Evolutionary conservation across 1,140 invertebrate genomes (phyloP), one percentile per base, ranked within the genome.

Genomic region (Coenobita brevimanus): DNA sequence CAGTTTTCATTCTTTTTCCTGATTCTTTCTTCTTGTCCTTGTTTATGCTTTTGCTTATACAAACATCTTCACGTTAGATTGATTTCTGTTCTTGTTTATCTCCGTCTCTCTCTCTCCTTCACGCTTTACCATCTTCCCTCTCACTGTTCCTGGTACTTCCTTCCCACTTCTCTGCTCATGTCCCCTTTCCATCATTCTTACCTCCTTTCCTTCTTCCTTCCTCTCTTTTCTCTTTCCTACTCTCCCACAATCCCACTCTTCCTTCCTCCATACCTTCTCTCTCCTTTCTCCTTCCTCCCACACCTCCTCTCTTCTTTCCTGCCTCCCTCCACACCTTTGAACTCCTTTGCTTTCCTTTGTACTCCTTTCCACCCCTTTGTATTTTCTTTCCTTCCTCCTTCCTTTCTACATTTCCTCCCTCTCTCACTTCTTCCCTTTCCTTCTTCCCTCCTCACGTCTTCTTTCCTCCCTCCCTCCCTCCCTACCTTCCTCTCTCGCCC

Each of bases 391-490:
- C 24, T 24, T 24, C 30, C 24, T 24, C 24, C 30, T 10, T 67
- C 30, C 10, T 24, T 33, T 24, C 24, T 24, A 10, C 30, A 10
- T 24, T 33, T 24, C 8, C 62, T n/a, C 64, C 64, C 24, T 10
- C 24, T 24, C 24, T 24, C 24, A 10, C 24, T 24, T 33, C 2
- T 33, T 13, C 24, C 64, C 13, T 10, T 1, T 1, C 24, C n/a
- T 27, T 24, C 0, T 10, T 27, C 64, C 0, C 30, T 67, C n/a
- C n/a, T n/a, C n/a, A 6, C n/a, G 6, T 67, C 62, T 67, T n/a
- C n/a, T n/a, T 67, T n/a, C n/a, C 62, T 67, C 62, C n/a, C 62
- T 67, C 62, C n/a, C 62, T 67, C 62, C n/a, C 62, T 67, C 62
- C n/a, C 62, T 67, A 6, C n/a, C 62, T 67, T n/a, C n/a, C 62